Conservation (phyloP, 2,113 vertebrate genomes). For the Tenrec ecaudatus region DNA sequence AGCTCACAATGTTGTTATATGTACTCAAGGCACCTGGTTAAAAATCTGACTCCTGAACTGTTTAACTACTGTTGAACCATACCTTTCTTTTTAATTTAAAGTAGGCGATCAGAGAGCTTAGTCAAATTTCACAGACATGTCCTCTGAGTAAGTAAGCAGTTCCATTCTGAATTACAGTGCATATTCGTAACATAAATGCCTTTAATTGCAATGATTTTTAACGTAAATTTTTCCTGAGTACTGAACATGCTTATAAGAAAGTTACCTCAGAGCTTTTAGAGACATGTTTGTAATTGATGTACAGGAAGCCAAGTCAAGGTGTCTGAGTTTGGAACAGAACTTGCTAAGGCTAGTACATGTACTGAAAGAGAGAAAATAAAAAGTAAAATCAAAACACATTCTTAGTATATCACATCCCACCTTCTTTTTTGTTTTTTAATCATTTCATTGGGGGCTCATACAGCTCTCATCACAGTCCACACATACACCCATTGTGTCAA, state of each 20-base stretch:
- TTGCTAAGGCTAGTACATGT: constrained; percentile 99
- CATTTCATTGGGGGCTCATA: no score
- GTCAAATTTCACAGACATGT: background rate
- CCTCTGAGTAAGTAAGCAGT: background rate
- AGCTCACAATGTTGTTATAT: background rate
- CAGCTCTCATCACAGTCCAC: no score
- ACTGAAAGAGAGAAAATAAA: constrained; percentile 85
- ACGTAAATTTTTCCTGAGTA: constrained; percentile 48
- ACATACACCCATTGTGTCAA: no score
- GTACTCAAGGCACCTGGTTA: background rate
- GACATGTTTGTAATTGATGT: constrained; percentile 99
- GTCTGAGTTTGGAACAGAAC: constrained; percentile 99
- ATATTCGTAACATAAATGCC: background rate
- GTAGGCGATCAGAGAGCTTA: background rate
- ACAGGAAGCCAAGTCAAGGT: constrained; percentile 97
- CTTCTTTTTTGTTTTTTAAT: constrained; percentile 31
- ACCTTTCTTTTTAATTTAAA: no score
- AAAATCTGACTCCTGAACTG: background rate
- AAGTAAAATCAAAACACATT: background rate
- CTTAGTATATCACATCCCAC: background rate
- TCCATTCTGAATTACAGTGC: constrained; percentile 19
- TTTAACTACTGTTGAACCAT: no score
- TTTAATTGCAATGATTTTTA: constrained; percentile 41
- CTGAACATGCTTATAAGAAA: constrained; percentile 54
- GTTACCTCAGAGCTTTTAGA: constrained; percentile 97